Evolutionary conservation across 1,140 invertebrate species (phyloP), one percentile per base, ranked within the genome.

Genomic region (Hestina assimilis): DNA sequence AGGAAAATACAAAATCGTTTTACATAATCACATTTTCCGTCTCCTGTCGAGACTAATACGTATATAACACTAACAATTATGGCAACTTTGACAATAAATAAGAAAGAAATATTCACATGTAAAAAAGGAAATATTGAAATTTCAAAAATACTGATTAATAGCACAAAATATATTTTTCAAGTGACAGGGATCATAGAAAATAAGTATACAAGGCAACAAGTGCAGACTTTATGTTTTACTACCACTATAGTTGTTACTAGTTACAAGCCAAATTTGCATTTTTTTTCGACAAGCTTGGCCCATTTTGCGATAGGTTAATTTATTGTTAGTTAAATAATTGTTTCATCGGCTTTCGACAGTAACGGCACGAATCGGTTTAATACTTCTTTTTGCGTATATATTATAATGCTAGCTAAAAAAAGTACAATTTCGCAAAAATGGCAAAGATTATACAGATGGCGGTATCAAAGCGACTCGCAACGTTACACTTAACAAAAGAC

Each of bases 61-160:
- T 85, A 85, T 83, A 69, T 78, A 79, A 79, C 72, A 81, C 82
- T 86, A 88, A 85, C 71, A 88, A 82, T 85, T 88, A 88, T 88
- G 85, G 85, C 85, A 88, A 88, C 85, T 69, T 85, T 79, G 81
- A 86, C 75, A 88, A 87, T 87, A 87, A 87, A 87, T 87, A 86
- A 85, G 75, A 76, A 70, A 71, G 38, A 38, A 48, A 33, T 83
- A 84, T 86, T 78, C 81, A 84, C 78, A 83, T 64, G 62, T 58
- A 69, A 46, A 55, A 69, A 67, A 66, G 64, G 64, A 72, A 69
- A 67, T 60, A 66, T 69, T 38, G 55, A 59, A 59, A 66, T 55
- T 66, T 57, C 63, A 61, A 60, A 79, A 69, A 71, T 75, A 72
- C 66, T 78, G 57, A 72, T 66, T 71, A 75, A 83, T 71, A 79